Base-by-base conservation (phyloP, 2,888 invertebrate genomes). In the Coenonympha arcania region DNA sequence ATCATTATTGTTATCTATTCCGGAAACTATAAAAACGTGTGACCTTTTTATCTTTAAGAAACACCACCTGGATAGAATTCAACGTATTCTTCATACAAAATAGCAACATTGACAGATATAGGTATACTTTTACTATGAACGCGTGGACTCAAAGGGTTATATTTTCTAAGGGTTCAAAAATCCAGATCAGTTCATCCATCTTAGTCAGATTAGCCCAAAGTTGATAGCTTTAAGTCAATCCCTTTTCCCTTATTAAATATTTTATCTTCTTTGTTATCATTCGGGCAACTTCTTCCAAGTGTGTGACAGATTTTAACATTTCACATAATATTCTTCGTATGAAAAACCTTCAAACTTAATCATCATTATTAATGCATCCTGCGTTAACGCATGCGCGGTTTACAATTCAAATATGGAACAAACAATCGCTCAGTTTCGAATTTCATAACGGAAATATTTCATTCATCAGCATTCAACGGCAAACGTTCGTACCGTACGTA, bases 361-460 rank as follows among this genome's bases (percentile, higher is more conserved):
- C n/a, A 20, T 13, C 37, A 13, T 40, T 52, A 45, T 33, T 47
- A 54, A 53, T 54, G 52, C 52, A 55, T 54, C 48, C 49, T 48
- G 44, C 19, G 19, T 30, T 19, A 41, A 13, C 11, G 41, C 28
- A 45, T 48, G 46, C 44, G 49, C 50, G 48, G 40, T 44, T 11
- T 15, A 49, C 57, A 55, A 53, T 55, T 57, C 45, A 52, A 62
- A 64, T 66, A 61, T 66, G 56, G 64, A 60, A 58, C 66, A 67
- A 66, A 58, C 66, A 67, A 66, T 67, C 63, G 57, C 64, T 64
- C 59, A 68, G 68, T 69, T 61, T 71, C 64, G 52, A 55, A 64
- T 72, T 72, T 60, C 68, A 20, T 63, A 66, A 64, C 62, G 61
- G 62, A 62, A 62, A 62, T 65, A 58, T 65, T 68, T 67, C 66